These are phyloP conservation scores for Eupristina koningsbergeri DNA, from an alignment of 1,140 invertebrate genomes.

Conservation along the genomic window DNA sequence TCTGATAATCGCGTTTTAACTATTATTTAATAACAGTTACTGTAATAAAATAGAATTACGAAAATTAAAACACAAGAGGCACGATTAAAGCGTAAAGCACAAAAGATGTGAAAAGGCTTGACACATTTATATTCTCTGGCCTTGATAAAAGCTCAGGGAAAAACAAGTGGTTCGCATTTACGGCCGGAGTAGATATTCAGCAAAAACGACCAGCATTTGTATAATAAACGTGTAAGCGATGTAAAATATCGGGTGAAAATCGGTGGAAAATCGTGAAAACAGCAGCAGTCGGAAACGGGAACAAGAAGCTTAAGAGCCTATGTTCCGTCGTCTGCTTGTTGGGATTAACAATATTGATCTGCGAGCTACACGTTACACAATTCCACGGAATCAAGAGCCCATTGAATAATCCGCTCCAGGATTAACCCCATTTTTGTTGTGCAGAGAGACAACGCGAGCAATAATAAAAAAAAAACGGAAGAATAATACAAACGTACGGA, in stretches of 20 bases:
- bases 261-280: slow-evolving; percentile 1
- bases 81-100: too few species aligned
- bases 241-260: neutral
- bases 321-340: neutral
- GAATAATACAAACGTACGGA: neutral
- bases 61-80: too few species aligned
- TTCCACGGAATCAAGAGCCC: slow-evolving; percentile 19
- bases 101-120: too few species aligned
- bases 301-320: slow-evolving; percentile 23
- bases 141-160: too few species aligned
- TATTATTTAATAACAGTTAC: too few species aligned
- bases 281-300: neutral
- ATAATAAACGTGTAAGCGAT: neutral
- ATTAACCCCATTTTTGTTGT: slow-evolving; percentile 22
- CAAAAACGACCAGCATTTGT: too few species aligned
- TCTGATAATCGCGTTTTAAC: too few species aligned
- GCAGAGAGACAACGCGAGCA: neutral
- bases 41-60: too few species aligned
- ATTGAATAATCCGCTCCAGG: slow-evolving; percentile 4
- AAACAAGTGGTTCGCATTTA: neutral
- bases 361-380: neutral
- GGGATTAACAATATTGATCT: slow-evolving; percentile 43
- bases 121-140: too few species aligned
- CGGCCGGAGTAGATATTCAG: neutral
- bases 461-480: neutral